Conservation (phyloP, 1,140 invertebrate species). For the Drosophila navojoa region DNA sequence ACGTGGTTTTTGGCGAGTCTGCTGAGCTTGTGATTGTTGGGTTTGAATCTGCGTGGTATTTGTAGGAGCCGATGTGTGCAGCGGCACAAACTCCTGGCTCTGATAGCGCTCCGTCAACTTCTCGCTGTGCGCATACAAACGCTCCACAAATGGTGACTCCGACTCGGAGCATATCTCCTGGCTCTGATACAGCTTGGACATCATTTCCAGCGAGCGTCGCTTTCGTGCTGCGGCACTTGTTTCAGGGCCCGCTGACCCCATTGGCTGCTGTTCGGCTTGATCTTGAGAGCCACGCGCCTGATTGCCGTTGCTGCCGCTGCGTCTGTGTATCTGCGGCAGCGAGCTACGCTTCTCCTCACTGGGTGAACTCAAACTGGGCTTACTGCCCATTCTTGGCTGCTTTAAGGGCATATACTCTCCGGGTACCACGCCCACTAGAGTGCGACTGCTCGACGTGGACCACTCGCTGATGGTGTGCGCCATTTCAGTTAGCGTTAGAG, state of each 20-base stretch:
- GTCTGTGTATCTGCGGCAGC: conserved; percentile 72
- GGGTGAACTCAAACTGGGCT: conserved; percentile 66
- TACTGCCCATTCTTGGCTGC: conserved; percentile 54
- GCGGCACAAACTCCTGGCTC: conserved; percentile 86
- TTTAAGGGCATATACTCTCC: conserved; percentile 80
- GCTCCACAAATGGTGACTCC: conserved; percentile 77
- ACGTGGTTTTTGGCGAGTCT: conserved; percentile 60
- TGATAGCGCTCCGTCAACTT: conserved; percentile 87
- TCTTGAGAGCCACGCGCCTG: conserved; percentile 52
- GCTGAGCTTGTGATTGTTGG: conserved; percentile 65
- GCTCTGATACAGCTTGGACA: conserved; percentile 85
- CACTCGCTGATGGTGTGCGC: conserved; percentile 87
- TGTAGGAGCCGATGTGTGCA: conserved; percentile 43
- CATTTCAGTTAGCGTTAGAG: conserved; percentile 85
- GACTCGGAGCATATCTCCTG: conserved; percentile 85
- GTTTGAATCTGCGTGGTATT: conserved; percentile 64
- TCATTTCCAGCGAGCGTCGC: conserved; percentile 78
- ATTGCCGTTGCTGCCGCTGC: conserved; percentile 76
- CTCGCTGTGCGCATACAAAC: conserved; percentile 86
- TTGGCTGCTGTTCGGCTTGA: conserved; percentile 13
- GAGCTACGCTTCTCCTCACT: conserved; percentile 72
- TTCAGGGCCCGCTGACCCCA: conserved; percentile 43
- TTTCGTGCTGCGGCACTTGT: conserved; percentile 74
- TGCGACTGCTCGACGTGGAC: conserved; percentile 87
- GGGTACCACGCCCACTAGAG: conserved; percentile 85